A percentile compares a stretch with the other conserved stretches of the same genome.
Conservation (phyloP, 2,888 invertebrate genomes). For the Cephus sareptanus region DNA sequence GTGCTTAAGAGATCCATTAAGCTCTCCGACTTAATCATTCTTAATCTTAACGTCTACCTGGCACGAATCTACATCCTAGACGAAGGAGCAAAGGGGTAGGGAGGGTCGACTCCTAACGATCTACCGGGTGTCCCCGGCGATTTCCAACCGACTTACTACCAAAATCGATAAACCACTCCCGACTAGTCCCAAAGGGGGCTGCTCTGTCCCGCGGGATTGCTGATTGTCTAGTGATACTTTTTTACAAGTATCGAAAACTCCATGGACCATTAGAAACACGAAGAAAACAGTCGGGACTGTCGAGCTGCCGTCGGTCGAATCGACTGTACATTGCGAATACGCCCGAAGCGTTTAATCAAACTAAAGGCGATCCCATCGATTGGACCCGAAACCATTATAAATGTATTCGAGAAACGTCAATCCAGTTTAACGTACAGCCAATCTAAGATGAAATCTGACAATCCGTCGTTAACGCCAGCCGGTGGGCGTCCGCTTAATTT, state of each 20-base stretch:
- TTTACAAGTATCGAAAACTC: neutral
- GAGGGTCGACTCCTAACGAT: neutral
- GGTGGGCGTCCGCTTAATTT: neutral
- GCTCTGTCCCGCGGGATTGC: neutral
- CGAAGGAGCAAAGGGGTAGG: neutral
- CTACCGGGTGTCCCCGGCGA: neutral
- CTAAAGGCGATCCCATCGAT: neutral
- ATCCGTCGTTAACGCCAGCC: neutral
- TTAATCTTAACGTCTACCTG: constrained; percentile 14
- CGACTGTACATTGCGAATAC: neutral
- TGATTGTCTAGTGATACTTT: neutral
- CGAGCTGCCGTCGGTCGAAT: too few species aligned
- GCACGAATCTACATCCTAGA: neutral
- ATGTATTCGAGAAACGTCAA: neutral
- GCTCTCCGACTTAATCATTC: constrained; percentile 40
- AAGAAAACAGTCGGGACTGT: neutral
- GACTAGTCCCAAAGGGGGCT: neutral
- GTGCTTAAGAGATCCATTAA: constrained; percentile 46
- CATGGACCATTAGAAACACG: neutral
- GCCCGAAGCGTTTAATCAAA: neutral
- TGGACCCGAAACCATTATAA: neutral
- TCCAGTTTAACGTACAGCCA: neutral
- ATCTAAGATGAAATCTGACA: neutral
- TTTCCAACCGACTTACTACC: neutral
- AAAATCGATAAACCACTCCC: neutral